Evolutionary conservation across 2,797 vertebrate species (phyloP), one percentile per base, ranked within the genome.

Genomic region (Macrochelys suwanniensis): DNA sequence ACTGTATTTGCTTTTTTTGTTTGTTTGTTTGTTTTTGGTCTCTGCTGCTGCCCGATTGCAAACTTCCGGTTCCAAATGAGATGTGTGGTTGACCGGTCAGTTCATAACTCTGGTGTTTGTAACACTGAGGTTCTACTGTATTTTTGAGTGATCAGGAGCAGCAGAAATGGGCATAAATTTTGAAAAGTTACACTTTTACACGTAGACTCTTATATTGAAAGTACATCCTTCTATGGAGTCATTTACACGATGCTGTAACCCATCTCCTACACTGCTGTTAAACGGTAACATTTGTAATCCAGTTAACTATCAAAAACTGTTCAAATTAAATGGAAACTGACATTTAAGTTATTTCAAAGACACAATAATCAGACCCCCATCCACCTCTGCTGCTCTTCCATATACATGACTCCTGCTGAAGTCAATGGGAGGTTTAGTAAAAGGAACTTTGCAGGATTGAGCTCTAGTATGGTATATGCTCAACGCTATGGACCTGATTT

Each of bases 391-490:
- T 54, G 3, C 37, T 50, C 61, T 84, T 65, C 50, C 17, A 16
- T 54, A 88, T 3, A 53, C 4, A 5, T 2, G 77, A 56, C 23
- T 88, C 71, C 68, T 51, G 45, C 1, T 1, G 76, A 95, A 86
- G 31, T 0, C 76, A 12, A 74, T 31, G 21, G 45, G 65, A 90
- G 57, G 71, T 57, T 80, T 87, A 53, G 13, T n/a, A 31, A 31
- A 71, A 17, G 25, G 76, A 85, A 82, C 85, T 74, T 33, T 86
- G 51, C 50, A 89, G 54, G 92, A 3, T 3, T 82, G 93, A 80
- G 13, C 57, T 65, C 42, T 49, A 0, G 0, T 33, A 42, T 25
- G 13, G 78, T 17, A 59, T 31, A 77, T 37, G 49, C 77, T 92
- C 76, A 4, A 80, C 79, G 23, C 81, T 85, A 85, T 0, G 15